Base-by-base conservation (phyloP, 1,140 invertebrate species). In the Halesus radiatus region DNA sequence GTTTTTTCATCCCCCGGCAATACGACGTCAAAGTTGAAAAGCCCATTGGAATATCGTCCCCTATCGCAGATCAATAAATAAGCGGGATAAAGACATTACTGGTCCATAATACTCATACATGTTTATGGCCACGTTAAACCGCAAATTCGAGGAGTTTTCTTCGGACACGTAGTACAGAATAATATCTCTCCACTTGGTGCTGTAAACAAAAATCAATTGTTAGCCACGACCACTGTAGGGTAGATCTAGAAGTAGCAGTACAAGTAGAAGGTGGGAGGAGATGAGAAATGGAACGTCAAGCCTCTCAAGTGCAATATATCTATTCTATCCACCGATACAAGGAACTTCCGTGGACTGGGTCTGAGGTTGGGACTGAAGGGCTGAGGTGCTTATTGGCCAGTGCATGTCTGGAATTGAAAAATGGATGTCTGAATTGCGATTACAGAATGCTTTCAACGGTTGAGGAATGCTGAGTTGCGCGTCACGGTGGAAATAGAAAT, bases 161-260 rank as follows among this genome's bases (percentile, higher is more conserved):
- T 32, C 66, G 66, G 66, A 70, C 66, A 70, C 50, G 15, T n/a
- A 18, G 22, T 77, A 26, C 60, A 29, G 7, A 64, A 66, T 29
- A 62, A n/a, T 50, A 29, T 52, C 75, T 50, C 32, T 37, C 6
- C 75, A 60, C 75, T 60, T 50, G 58, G 22, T 22, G 75, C 62
- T 60, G 75, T 77, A 77, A 66, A 77, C 75, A 77, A 77, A 77
- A 77, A 77, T 77, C 75, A 77, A 77, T 77, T 77, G 75, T 77
- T 45, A 20, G 56, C 75, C 18, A 18, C 60, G 58, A 54, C 32
- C 56, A 54, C 16, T 15, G 32, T 13, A 20, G 52, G 50, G 64
- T 45, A 45, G 37, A 45, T 13, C 37, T 32, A 32, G 32, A 32
- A 32, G 4, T 32, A 32, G 3, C 4, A 32, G 32, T 32, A 3